Evolutionary conservation across 2,113 vertebrate genomes (phyloP).

Genomic region (Orycteropus afer): DNA sequence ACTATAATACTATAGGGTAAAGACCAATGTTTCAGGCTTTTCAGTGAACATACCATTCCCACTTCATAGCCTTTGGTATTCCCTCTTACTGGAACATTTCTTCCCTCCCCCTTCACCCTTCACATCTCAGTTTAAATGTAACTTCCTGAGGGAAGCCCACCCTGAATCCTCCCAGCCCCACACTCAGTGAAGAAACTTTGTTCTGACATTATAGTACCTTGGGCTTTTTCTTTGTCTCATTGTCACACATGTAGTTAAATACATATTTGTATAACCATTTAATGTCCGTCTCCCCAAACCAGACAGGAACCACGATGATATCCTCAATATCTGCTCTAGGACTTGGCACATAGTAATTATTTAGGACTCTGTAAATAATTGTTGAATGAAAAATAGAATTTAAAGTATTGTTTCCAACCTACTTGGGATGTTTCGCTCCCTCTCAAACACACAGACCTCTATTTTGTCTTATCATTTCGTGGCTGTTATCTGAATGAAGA

Average conservation of each 20-base stretch:
- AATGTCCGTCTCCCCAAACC: background rate
- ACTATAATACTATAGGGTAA: background rate
- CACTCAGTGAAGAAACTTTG: background rate
- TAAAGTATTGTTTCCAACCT: background rate
- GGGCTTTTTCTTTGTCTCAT: background rate
- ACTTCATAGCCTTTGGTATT: background rate
- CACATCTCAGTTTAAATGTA: background rate
- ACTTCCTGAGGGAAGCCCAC: background rate
- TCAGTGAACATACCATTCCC: background rate
- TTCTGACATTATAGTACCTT: background rate
- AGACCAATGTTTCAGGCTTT: background rate
- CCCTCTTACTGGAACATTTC: background rate
- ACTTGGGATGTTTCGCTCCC: background rate
- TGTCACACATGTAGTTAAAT: background rate
- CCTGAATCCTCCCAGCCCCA: background rate
- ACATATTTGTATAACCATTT: background rate
- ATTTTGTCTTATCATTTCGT: background rate
- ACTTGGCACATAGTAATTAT: background rate
- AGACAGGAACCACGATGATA: background rate
- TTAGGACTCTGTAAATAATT: background rate
- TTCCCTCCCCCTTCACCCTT: background rate
- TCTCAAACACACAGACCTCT: background rate
- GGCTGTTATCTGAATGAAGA: background rate
- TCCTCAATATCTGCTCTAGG: background rate
- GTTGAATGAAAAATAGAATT: background rate